Evolutionary conservation across 2,113 vertebrate genomes (phyloP).

Genomic region (Globicephala melas): DNA sequence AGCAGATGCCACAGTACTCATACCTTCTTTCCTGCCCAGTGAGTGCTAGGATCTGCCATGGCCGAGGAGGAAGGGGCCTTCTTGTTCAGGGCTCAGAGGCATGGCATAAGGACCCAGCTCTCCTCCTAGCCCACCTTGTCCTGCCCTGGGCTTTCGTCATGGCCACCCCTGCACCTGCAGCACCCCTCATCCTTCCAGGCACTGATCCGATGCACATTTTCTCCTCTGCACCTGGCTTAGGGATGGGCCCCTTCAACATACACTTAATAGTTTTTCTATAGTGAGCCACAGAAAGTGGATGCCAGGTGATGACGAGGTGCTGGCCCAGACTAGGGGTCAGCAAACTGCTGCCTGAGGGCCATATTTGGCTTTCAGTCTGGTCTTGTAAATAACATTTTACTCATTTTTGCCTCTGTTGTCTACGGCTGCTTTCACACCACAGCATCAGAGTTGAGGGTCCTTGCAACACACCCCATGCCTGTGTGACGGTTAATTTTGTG

Average conservation of each 20-base stretch:
- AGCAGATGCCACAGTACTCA: background rate
- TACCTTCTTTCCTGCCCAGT: background rate
- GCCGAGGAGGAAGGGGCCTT: background rate
- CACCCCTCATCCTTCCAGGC: too few relatives aligned
- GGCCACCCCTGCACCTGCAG: background rate
- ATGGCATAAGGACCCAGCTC: background rate
- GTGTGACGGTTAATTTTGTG: background rate
- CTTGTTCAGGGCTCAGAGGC: background rate
- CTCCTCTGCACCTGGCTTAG: background rate
- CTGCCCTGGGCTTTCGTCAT: background rate
- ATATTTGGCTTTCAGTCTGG: background rate
- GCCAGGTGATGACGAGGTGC: background rate
- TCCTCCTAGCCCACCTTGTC: too few relatives aligned
- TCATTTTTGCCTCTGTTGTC: background rate
- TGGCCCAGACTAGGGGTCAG: background rate
- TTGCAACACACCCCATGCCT: too few relatives aligned
- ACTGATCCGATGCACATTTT: too few relatives aligned
- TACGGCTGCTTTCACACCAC: background rate
- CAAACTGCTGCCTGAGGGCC: background rate
- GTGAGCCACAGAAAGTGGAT: background rate
- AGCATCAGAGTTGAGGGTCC: background rate
- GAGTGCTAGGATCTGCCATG: background rate
- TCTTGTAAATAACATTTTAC: background rate
- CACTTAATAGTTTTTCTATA: background rate
- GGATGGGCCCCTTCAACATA: accelerated